Percentiles rank a stretch among this genome's conserved stretches.
Conservation (phyloP, 2,113 vertebrate species). For the Apodemus speciosus region DNA sequence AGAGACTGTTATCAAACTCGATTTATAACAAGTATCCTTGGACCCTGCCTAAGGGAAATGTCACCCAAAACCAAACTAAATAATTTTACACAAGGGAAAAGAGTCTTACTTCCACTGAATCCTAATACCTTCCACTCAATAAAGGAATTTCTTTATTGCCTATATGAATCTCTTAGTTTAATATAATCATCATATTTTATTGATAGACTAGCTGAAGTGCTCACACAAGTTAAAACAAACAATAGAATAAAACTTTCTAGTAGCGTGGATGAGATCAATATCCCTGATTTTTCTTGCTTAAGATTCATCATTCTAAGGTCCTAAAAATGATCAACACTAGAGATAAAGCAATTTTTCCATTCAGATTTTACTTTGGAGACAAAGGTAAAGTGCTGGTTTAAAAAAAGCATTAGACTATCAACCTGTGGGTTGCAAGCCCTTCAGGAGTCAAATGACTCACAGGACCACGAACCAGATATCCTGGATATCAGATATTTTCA, state of each 20-base stretch:
- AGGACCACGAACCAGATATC: not conserved
- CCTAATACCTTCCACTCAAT: not conserved
- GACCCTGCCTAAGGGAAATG: not conserved
- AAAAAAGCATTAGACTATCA: not conserved
- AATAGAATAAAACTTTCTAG: not conserved
- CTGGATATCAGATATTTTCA: not conserved
- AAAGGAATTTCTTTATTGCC: slow-evolving; percentile 23
- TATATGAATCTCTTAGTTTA: not conserved
- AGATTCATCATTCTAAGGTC: not conserved
- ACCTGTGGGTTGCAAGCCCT: not conserved
- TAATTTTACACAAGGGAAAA: not conserved
- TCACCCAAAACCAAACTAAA: not conserved
- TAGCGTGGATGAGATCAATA: not conserved
- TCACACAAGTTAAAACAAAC: not conserved
- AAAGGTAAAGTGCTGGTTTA: not conserved
- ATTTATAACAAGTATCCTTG: not conserved
- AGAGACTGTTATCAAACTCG: not conserved
- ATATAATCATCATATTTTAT: slow-evolving; percentile 27
- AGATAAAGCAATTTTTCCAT: not conserved
- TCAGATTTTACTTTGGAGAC: not conserved
- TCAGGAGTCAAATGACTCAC: not conserved
- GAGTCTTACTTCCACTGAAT: not conserved
- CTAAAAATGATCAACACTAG: not conserved
- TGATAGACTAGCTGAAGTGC: not conserved
- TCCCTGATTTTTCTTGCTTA: not conserved